Percentiles rank a stretch among this genome's conserved stretches.
phyloP scores from a whole-genome alignment of 2,888 invertebrate genomes.

The Leucoptera coffeella region DNA sequence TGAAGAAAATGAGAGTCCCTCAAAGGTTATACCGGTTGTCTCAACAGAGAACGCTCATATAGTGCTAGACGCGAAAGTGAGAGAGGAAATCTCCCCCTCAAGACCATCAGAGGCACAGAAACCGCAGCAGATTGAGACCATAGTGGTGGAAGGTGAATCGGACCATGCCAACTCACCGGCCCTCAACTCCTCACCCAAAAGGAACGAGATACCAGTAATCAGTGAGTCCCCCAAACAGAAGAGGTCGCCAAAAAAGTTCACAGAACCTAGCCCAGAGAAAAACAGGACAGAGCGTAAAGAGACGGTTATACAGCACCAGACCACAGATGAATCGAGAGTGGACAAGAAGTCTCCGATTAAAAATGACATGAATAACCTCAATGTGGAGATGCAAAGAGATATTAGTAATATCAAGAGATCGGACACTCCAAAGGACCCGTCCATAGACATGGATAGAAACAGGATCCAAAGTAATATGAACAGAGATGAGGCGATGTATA shows the following conservation, averaged over 20 bases:
- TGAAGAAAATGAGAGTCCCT: slow-evolving; percentile 30
- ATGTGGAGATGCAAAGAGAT: slow-evolving; percentile 29
- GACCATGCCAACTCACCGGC: slow-evolving; percentile 22
- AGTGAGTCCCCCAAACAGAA: slow-evolving; percentile 25
- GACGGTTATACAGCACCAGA: slow-evolving; percentile 41
- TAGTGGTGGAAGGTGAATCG: slow-evolving; percentile 35
- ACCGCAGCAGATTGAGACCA: slow-evolving; percentile 30
- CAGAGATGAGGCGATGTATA: slow-evolving; percentile 31
- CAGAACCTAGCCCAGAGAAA: slow-evolving; percentile 17
- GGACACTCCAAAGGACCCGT: slow-evolving; percentile 27
- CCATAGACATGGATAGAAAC: slow-evolving; percentile 24
- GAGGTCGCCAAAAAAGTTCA: slow-evolving; percentile 14
- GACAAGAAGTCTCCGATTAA: slow-evolving; percentile 37
- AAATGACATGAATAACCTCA: slow-evolving; percentile 32
- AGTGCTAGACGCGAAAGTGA: slow-evolving; percentile 31
- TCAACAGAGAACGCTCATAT: slow-evolving; percentile 37
- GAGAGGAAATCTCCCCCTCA: slow-evolving; percentile 17
- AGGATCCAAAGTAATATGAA: slow-evolving; percentile 18
- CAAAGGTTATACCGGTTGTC: slow-evolving; percentile 36
- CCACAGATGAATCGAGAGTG: slow-evolving; percentile 17
- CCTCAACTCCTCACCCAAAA: slow-evolving; percentile 17
- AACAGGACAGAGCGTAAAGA: slow-evolving; percentile 37
- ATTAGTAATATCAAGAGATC: slow-evolving; percentile 19
- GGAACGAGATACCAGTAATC: slow-evolving; percentile 23
- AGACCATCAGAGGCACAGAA: slow-evolving; percentile 26